Evolutionary conservation across 2,888 invertebrate genomes (phyloP), one percentile per base, ranked within the genome.

Genomic region (Alcis repandata): DNA sequence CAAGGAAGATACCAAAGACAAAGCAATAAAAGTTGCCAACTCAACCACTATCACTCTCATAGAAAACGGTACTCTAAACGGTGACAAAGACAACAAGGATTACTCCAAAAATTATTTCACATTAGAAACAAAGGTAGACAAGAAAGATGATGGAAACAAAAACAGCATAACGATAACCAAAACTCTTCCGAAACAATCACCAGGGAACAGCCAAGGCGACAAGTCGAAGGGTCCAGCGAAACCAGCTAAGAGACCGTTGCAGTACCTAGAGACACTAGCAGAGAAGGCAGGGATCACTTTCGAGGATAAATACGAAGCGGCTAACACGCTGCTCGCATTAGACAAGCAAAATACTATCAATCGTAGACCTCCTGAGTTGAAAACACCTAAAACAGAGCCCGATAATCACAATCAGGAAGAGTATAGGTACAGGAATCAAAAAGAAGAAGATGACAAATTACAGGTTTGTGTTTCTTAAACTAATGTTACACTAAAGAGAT

Each of bases 201-300:
- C 90, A 2, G 80, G 84, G 13, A 78, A 75, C 63, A 80, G 74
- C 48, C 87, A 84, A 65, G 69, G 72, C 11, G 92, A 92, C 19
- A 92, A 92, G 62, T 57, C 80, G 9, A 92, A 92, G 70, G 78
- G 67, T 22, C 81, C 82, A 41, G 69, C 76, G 4, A 92, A 92
- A 67, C 71, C 87, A 1, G 71, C 80, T 0, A 92, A 92, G 70
- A 82, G 93, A 59, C 93, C 93, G 0, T 77, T 96, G 57, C 96
- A 96, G 94, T 96, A 96, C 78, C 86, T 96, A 69, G 96, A 96
- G 82, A 96, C 96, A 0, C 91, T 96, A 67, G 96, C 96, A 13
- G 95, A 96, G 79, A 96, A 96, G 75, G 96, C 96, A 56, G 96
- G 96, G 1, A 96, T 96, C 13, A 96, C 96, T 17, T 95, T 96